Conservation (phyloP, 1,140 invertebrate genomes). For the Babylonia areolata region DNA sequence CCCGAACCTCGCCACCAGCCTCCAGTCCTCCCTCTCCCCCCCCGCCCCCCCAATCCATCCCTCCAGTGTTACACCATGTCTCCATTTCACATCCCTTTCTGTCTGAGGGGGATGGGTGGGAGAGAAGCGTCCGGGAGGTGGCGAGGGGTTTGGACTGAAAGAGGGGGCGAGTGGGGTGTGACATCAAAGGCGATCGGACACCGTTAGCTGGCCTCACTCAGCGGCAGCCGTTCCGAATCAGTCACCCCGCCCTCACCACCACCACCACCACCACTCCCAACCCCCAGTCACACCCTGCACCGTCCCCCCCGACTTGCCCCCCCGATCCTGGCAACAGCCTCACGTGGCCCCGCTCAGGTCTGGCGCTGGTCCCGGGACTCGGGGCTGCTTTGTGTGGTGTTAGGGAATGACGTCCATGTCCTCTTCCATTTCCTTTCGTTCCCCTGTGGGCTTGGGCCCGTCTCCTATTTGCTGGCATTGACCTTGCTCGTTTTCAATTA, state of each 20-base stretch:
- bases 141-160: background rate
- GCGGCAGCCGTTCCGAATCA: background rate
- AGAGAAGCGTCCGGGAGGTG: background rate
- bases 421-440: no score
- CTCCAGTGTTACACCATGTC: background rate
- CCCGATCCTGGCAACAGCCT: no score
- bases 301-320: background rate
- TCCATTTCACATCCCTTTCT: no score
- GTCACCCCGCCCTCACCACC: background rate
- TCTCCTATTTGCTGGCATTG: no score
- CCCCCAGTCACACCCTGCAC: background rate
- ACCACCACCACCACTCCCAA: background rate
- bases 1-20: background rate
- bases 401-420: no score
- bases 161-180: constrained; percentile 13
- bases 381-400: no score
- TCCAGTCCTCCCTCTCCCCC: background rate
- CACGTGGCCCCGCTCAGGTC: no score
- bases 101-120: background rate
- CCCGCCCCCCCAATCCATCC: background rate
- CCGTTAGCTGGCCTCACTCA: background rate
- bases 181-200: constrained; percentile 25
- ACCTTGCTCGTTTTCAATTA: no score
- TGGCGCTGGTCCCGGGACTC: no score
- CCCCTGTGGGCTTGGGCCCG: no score